Evolutionary conservation across 2,797 vertebrate genomes (phyloP), one percentile per base, ranked within the genome.

Genomic region (Cyprinella venusta): DNA sequence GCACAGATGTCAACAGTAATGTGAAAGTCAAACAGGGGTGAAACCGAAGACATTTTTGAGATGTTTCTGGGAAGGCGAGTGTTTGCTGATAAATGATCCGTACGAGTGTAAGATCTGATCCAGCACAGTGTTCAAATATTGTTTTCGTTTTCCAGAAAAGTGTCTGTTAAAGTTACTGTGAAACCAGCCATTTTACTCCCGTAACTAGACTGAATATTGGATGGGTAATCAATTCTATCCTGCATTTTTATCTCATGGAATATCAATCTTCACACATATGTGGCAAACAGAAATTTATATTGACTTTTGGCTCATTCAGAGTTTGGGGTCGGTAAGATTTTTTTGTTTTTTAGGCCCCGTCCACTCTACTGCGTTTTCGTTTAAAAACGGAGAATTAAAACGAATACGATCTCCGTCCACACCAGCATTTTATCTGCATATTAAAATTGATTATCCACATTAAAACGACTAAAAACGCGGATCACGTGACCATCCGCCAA

Each of bases 41-140:
- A 79, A 79, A 69, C 5, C 3, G 4, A 68, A 79, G 77, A 79
- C 64, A 38, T 68, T 79, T 79, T 79, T 67, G 1, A 78, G 61
- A 79, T 52, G 63, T 40, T 79, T 79, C 64, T 56, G 42, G 42
- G 76, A 78, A 79, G 77, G 48, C 64, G 30, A 79, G 64, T 33
- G 64, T 69, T 67, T 69, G 64, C 33, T 69, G 50, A 68, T 69
- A 38, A 79, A 79, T 56, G 77, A 79, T 48, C 13, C 64, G 21
- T 50, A 78, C 0, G 10, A 65, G 10, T 50, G 76, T 21, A 36
- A 16, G 59, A n/a, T 48, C 59, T 77, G 76, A 63, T 78, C 61
- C 76, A 36, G 61, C 42, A 63, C 6, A 24, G 26, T 70, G 38
- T 64, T 78, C 76, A 63, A 19, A 63, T 30, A 26, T 18, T n/a